Base-by-base conservation (phyloP, 2,888 invertebrate species). In the Drosophila eohydei region DNA sequence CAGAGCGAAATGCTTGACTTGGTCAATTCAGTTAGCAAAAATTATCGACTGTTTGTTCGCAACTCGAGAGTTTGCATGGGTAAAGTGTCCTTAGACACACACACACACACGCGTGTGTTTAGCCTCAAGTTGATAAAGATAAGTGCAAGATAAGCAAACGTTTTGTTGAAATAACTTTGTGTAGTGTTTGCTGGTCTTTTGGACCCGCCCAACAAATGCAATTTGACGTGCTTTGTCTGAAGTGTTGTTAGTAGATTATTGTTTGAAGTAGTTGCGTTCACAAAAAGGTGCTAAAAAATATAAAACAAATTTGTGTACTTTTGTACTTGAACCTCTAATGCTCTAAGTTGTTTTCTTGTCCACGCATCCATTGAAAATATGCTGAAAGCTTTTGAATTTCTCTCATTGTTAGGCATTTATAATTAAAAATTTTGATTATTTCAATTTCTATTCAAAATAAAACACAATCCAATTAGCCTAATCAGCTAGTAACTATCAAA, bases 21-120 rank as follows among this genome's bases (percentile, higher is more conserved):
- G 84, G 78, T 78, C 79, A 88, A 86, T 88, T 86, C 85, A 80
- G 83, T 88, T 84, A 80, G 65, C 57, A 85, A 81, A 89, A 84
- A 84, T 89, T 87, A 84, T 84, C 71, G 88, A 74, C 65, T 80
- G 65, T 66, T 76, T 78, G 80, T 71, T 66, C 28, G 64, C 61
- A 61, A 58, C 68, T 71, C 58, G 56, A 84, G 72, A 69, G 71
- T 76, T 76, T 56, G 48, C 28, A 52, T 38, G 34, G 26, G 14
- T 11, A 44, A 57, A 61, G 69, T 46, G 51, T 46, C 43, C 61
- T 62, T 9, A 32, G n/a, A 30, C 12, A 52, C 46, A 41, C 1
- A 43, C n/a, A 46, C 51, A 44, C 41, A 21, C 9, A 32, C 16
- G 3, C 48, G 16, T 14, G 28, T 61, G 32, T 21, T 51, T 34